Base-by-base conservation (phyloP, 2,113 vertebrate genomes). In the Amphilophus citrinellus region DNA sequence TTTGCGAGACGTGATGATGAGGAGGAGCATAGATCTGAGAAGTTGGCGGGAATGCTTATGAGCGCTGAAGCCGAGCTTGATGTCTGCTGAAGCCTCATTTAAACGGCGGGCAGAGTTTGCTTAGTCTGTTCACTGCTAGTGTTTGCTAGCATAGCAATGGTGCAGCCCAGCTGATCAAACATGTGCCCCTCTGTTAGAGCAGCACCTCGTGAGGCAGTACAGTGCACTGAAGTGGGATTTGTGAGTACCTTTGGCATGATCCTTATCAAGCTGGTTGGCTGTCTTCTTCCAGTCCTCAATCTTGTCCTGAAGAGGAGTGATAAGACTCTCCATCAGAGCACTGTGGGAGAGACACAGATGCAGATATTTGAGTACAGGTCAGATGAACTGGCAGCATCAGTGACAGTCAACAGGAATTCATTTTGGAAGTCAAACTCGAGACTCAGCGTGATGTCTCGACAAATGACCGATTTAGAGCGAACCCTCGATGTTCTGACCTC, bases 281-380 rank as follows among this genome's bases (percentile, higher is more conserved):
- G 97, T 97, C 93, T 98, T 99, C 94, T 99, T 99, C 98, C 98
- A 99, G 94, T 99, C 98, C 91, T 99, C 98, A 13, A 99, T 98
- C 92, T 98, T 96, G 93, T 99, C 98, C 94, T 99, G 98, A 85
- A 99, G 95, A 9, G 98, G 98, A 84, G 95, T 98, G 90, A 99
- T 98, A 88, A 99, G 96, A 90, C 98, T 98, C 93, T 99, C 98
- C 97, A 99, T 97, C 93, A 99, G 93, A 59, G 98, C 97, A 0
- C 98, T 99, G 94, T 18, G 44, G 77, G 13, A 73, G 59, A 84
- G 50, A 79, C 47, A n/a, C 32, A 79, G 7, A 32, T 2, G 47
- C 1, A 7, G 11, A 61, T 44, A 14, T 77, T 2, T 76, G 18
- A 18, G 66, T 11, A 22, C 18, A 56, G 0, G 4, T 76, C 14